phyloP scores from a whole-genome alignment of 1,140 invertebrate species.

The Nautilus pompilius region DNA sequence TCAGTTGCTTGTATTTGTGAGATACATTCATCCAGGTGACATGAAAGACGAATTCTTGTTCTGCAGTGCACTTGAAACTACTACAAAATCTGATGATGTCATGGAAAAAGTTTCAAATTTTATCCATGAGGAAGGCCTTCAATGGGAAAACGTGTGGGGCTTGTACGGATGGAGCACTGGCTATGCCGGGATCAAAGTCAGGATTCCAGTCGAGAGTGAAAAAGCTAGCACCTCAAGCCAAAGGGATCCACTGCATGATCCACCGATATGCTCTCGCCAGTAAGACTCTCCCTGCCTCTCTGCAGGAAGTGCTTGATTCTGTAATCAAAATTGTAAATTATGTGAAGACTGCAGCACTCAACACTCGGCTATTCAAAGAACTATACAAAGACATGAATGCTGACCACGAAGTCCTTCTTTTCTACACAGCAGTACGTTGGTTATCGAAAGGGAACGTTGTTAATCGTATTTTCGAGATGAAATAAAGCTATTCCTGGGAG shows the following conservation, averaged over 20 bases:
- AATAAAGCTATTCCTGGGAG: neutral
- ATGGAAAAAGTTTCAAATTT: conserved; percentile 2
- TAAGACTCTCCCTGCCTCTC: conserved; percentile 8
- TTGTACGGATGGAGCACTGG: neutral
- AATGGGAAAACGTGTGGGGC: conserved; percentile 1
- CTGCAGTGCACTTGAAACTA: conserved; percentile 4
- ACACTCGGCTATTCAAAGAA: neutral
- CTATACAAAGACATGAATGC: neutral
- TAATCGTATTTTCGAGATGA: neutral
- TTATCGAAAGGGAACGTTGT: neutral
- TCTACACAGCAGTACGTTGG: neutral
- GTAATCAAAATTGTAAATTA: conserved; percentile 1
- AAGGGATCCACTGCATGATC: conserved; percentile 11
- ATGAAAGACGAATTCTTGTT: neutral
- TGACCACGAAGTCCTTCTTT: conserved; percentile 1
- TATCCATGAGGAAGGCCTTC: neutral
- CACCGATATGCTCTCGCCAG: conserved; percentile 5
- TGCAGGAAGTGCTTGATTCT: conserved; percentile 5
- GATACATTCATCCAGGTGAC: conserved; percentile 1
- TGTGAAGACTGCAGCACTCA: neutral
- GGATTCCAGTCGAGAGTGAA: conserved; percentile 2
- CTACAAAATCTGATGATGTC: neutral
- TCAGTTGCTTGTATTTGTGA: neutral
- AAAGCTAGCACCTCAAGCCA: neutral
- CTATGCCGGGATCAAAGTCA: neutral